Evolutionary conservation across 2,113 vertebrate species (phyloP).

Genomic region (Coregonus clupeaformis): DNA sequence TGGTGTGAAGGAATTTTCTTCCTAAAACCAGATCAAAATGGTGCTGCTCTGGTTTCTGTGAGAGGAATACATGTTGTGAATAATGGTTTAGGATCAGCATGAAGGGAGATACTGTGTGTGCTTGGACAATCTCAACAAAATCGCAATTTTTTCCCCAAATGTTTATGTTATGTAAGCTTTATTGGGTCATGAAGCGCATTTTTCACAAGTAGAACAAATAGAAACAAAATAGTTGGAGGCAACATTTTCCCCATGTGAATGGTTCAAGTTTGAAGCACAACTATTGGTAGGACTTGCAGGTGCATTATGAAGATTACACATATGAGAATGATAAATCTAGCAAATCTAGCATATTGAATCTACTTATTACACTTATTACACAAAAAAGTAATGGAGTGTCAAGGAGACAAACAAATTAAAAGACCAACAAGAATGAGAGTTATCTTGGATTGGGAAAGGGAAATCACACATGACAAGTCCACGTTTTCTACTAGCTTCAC

Average conservation of each 20-base stretch:
- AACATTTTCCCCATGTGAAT: slow-evolving; percentile 2
- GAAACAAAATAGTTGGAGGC: slow-evolving; percentile 14
- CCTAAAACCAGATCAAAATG: slow-evolving; percentile 40
- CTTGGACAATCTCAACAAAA: slow-evolving; percentile 51
- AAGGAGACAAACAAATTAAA: not conserved
- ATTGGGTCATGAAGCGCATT: slow-evolving; percentile 44
- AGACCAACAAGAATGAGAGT: not conserved
- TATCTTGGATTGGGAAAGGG: not conserved
- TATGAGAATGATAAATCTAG: not conserved
- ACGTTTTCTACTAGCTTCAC: too few species aligned
- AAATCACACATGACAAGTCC: not conserved
- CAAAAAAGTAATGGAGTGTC: not conserved
- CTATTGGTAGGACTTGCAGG: not conserved
- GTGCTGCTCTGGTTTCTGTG: slow-evolving; percentile 30
- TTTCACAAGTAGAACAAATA: slow-evolving; percentile 31
- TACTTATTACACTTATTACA: not conserved
- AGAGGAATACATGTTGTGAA: slow-evolving; percentile 55
- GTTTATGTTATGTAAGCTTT: slow-evolving; percentile 54
- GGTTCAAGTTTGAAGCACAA: not conserved
- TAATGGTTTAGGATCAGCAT: slow-evolving; percentile 62
- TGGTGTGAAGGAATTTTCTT: slow-evolving; percentile 20
- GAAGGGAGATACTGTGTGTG: slow-evolving; percentile 44
- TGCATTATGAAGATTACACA: not conserved
- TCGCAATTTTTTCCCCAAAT: slow-evolving; percentile 41
- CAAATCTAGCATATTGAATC: not conserved